Evolutionary conservation across 2,888 invertebrate genomes (phyloP).

Genomic region (Acanthosepion lycidas): DNA sequence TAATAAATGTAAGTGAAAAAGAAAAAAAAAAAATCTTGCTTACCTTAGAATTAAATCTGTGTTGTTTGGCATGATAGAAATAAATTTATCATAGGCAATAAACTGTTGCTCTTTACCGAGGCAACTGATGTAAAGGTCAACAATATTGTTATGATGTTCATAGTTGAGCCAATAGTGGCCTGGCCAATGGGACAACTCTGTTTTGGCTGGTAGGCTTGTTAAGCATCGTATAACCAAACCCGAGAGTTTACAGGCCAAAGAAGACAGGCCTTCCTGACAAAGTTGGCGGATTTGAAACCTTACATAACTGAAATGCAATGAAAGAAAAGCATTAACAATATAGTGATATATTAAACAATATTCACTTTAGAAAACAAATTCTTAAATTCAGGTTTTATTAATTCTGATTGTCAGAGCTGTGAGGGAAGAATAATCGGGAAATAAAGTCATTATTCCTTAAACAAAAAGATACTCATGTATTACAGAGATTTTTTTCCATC

Average conservation of each 20-base stretch:
- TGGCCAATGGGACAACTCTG: slow-evolving; percentile 53
- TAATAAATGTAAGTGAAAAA: background rate
- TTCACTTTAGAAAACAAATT: too few relatives aligned
- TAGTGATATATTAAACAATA: too few relatives aligned
- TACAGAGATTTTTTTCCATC: too few relatives aligned
- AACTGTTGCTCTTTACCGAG: slow-evolving; percentile 55
- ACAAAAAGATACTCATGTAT: too few relatives aligned
- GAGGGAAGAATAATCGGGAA: too few relatives aligned
- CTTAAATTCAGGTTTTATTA: too few relatives aligned
- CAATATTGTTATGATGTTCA: slow-evolving; percentile 59
- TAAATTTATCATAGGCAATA: slow-evolving; percentile 58
- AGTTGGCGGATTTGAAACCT: slow-evolving; percentile 51
- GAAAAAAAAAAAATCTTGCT: background rate
- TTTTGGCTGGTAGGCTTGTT: slow-evolving; percentile 58
- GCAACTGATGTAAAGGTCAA: slow-evolving; percentile 60
- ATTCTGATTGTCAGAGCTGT: too few relatives aligned
- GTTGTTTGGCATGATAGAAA: slow-evolving; percentile 64
- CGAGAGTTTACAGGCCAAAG: slow-evolving; percentile 52
- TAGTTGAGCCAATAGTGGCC: slow-evolving; percentile 59
- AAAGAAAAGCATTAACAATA: too few relatives aligned
- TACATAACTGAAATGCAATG: slow-evolving; percentile 56
- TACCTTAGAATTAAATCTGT: slow-evolving; percentile 63
- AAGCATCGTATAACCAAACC: slow-evolving; percentile 58
- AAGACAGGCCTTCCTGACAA: slow-evolving; percentile 44
- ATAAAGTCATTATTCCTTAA: too few relatives aligned